A percentile compares a stretch with the other conserved stretches of the same genome.
These are phyloP conservation scores for Lithophane semibrunnea DNA, from an alignment of 2,888 invertebrate species.

Conservation along the genomic window DNA sequence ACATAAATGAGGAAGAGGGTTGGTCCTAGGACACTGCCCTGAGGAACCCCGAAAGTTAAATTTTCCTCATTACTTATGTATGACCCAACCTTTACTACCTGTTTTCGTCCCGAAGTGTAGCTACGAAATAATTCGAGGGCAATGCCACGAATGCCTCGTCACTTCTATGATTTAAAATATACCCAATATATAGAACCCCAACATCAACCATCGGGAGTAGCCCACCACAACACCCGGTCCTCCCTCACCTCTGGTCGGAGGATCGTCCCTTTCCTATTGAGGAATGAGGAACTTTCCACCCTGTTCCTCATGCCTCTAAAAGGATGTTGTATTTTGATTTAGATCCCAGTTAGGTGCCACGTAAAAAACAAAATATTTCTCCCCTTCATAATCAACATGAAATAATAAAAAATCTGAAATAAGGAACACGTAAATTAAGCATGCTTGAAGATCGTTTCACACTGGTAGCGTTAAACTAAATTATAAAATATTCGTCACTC, in stretches of 20 bases:
- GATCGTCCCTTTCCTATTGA: background rate
- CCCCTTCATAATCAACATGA: background rate
- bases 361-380: background rate
- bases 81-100: no score
- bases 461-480: background rate
- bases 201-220: background rate
- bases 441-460: background rate
- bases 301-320: background rate
- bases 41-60: no score
- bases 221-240: background rate
- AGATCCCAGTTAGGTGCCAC: background rate
- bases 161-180: no score
- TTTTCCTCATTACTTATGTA: no score
- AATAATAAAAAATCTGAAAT: background rate
- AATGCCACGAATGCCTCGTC: no score
- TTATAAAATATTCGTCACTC: constrained; percentile 41
- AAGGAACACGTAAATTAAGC: background rate
- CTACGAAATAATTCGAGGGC: no score
- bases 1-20: no score
- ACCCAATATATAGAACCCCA: background rate
- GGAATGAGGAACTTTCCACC: background rate
- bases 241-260: no score
- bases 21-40: no score
- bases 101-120: no score
- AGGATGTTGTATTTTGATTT: background rate